Evolutionary conservation across 2,113 vertebrate genomes (phyloP), one percentile per base, ranked within the genome.

Genomic region (Oncorhynchus tshawytscha): DNA sequence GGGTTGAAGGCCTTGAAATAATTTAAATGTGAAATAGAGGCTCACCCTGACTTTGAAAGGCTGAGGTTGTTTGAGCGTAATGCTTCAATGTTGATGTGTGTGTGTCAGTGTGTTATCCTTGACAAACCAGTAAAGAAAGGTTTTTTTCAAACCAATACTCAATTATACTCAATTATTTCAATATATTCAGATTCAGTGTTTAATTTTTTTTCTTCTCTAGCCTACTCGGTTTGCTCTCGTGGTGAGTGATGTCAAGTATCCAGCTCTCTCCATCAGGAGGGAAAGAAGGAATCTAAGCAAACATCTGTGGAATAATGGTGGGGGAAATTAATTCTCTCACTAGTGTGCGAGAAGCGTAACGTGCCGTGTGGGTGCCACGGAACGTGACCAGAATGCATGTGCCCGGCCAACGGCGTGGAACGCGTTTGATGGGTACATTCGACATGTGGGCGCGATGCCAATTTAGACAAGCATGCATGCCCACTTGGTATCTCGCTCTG

Each of bases 271-370:
- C 85, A 87, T 89, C 84, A 88, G 80, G 80, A 78, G 86, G 84
- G 89, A 88, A 92, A 80, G 81, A 80, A 87, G 83, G 89, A 88
- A 92, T 93, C 89, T 90, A 88, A 92, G 88, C 86, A 90, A 91
- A 92, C 90, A 93, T 92, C 88, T 91, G 90, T 81, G 84, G 86
- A 87, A 90, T 87, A 91, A 91, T 88, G 86, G 89, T 87, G 85
- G 80, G 87, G 82, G 86, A 89, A 90, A 92, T 90, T 83, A 90
- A 87, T 91, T 89, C 80, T 87, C 80, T 87, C 81, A 80, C 73
- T 57, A 67, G 82, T 73, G 39, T 80, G 83, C 73, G 74, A 80
- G 81, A 77, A 84, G 84, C 84, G 83, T 82, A 83, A 80, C 75
- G 74, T 81, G 81, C 77, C 84, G 83, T 86, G 83, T 83, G 84